A percentile compares a stretch with the other conserved stretches of the same genome.
These are phyloP conservation scores for Chrysochloris asiatica DNA, from an alignment of 2,113 vertebrate genomes.

Conservation along the genomic window DNA sequence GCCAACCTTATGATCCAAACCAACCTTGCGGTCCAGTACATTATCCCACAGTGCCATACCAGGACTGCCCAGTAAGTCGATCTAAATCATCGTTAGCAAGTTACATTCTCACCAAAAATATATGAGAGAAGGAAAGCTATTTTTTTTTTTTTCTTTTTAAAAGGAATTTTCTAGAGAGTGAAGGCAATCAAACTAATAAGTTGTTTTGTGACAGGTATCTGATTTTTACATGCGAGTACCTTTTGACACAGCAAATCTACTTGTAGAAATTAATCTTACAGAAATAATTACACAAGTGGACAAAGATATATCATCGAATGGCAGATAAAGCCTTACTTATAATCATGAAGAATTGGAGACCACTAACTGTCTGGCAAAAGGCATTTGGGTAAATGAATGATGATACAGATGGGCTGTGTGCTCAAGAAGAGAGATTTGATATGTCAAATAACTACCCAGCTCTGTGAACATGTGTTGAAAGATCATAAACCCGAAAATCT, in stretches of 20 bases:
- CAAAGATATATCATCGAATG: constrained; percentile 52
- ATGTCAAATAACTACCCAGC: constrained; percentile 45
- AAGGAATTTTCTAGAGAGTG: not conserved
- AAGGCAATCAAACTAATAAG: not conserved
- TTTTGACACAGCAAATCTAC: constrained; percentile 44
- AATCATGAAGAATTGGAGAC: constrained; percentile 62
- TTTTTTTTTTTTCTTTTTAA: not conserved
- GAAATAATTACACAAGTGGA: constrained; percentile 60
- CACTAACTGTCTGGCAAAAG: constrained; percentile 56
- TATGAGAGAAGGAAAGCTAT: constrained; percentile 1
- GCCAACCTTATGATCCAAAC: too few relatives aligned
- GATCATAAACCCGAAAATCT: constrained; percentile 61
- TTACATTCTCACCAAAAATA: not conserved
- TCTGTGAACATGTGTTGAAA: constrained; percentile 54
- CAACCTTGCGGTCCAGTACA: too few relatives aligned
- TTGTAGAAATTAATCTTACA: constrained; percentile 50
- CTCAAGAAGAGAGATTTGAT: constrained; percentile 59
- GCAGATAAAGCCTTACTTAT: constrained; percentile 30
- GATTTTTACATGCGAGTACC: not conserved
- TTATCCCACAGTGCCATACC: too few relatives aligned
- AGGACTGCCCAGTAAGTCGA: not conserved
- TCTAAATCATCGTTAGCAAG: not conserved
- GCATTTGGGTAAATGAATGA: constrained; percentile 64
- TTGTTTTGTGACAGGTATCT: not conserved
- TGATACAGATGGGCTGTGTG: constrained; percentile 37